These are phyloP conservation scores for Campaea margaritaria DNA, from an alignment of 2,888 invertebrate species.

Conservation along the genomic window DNA sequence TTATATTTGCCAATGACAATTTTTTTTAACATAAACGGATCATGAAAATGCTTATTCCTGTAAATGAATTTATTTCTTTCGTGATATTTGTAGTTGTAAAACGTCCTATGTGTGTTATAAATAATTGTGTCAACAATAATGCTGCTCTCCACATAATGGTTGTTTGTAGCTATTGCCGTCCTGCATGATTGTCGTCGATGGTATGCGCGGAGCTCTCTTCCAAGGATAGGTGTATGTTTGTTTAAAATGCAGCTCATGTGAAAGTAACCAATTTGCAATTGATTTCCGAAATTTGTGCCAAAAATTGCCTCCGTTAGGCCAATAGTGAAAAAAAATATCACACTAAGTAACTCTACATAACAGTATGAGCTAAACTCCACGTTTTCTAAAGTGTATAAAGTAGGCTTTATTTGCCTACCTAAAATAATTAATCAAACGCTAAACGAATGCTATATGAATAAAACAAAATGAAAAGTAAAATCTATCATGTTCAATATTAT, in stretches of 20 bases:
- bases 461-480: too few species aligned
- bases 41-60: background rate
- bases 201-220: conserved; percentile 6
- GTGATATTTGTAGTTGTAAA: conserved; percentile 19
- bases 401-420: background rate
- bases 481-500: too few species aligned
- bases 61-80: conserved; percentile 13
- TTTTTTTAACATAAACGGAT: background rate
- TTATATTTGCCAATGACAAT: too few species aligned
- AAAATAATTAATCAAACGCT: background rate
- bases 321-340: background rate
- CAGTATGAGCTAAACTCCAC: too few species aligned
- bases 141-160: conserved; percentile 51
- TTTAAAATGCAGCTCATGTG: conserved; percentile 15
- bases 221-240: background rate
- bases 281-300: conserved; percentile 20
- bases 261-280: conserved; percentile 2
- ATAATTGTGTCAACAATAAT: conserved; percentile 37
- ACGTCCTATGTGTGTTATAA: conserved; percentile 24
- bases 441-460: too few species aligned
- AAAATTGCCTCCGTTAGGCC: conserved; percentile 8
- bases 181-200: conserved; percentile 43
- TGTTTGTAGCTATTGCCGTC: conserved; percentile 62
- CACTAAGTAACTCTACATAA: background rate
- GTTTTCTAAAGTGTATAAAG: too few species aligned